Evolutionary conservation across 2,113 vertebrate genomes (phyloP).

Genomic region (Odobenus rosmarus): DNA sequence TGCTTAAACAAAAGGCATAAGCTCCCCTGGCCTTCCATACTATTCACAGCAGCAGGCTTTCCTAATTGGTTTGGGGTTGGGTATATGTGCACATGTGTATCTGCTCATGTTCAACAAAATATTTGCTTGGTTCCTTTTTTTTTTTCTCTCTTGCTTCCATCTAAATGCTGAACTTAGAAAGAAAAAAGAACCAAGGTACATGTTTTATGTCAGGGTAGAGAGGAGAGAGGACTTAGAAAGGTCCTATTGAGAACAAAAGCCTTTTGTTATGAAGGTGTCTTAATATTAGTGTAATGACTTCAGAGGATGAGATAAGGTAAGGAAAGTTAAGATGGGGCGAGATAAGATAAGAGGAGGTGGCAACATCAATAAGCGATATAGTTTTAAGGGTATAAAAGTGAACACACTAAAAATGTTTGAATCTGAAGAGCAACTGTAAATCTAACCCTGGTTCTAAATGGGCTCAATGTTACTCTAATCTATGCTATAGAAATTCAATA

Average conservation of each 20-base stretch:
- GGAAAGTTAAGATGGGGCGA: constrained; percentile 65
- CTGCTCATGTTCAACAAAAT: constrained; percentile 6
- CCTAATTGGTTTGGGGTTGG: neutral
- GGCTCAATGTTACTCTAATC: neutral
- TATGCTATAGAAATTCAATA: constrained; percentile 39
- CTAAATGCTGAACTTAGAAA: constrained; percentile 52
- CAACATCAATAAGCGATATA: constrained; percentile 22
- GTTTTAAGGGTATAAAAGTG: neutral
- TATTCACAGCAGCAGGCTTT: neutral
- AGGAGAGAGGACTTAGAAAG: constrained; percentile 4
- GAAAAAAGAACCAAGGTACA: neutral
- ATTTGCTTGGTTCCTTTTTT: neutral
- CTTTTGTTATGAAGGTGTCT: constrained; percentile 62
- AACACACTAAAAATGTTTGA: neutral
- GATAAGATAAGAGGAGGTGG: constrained; percentile 72
- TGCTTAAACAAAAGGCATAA: constrained; percentile 63
- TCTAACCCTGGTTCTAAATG: constrained; percentile 43
- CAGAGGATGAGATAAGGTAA: constrained; percentile 67
- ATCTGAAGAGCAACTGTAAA: constrained; percentile 71
- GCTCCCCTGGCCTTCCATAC: neutral
- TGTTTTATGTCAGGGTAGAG: neutral
- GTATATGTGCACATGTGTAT: neutral
- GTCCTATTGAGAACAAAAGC: constrained; percentile 54
- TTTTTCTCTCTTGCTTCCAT: neutral
- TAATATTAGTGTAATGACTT: constrained; percentile 65